A percentile compares a stretch with the other conserved stretches of the same genome.
These are phyloP conservation scores for Protosalanx chinensis DNA, from an alignment of 2,797 vertebrate genomes.

Conservation along the genomic window DNA sequence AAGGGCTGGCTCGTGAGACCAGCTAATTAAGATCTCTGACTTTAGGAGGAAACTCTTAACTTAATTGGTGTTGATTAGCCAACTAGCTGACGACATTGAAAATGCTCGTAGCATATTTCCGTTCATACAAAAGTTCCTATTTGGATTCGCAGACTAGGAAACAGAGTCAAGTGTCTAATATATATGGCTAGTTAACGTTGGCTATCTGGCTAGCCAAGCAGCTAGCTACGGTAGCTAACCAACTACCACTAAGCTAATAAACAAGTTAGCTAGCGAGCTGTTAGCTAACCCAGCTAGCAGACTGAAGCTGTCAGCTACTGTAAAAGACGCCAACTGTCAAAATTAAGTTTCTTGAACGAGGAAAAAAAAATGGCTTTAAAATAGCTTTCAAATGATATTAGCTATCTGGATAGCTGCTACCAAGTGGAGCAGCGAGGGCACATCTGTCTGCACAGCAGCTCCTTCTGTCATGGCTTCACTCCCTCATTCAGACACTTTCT, in stretches of 20 bases:
- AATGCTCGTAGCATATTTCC: slow-evolving; percentile 42
- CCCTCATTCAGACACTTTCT: slow-evolving; percentile 70
- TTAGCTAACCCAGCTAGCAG: not conserved
- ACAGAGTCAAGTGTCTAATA: slow-evolving; percentile 35
- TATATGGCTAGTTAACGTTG: slow-evolving; percentile 49
- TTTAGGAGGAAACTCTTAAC: slow-evolving; percentile 25
- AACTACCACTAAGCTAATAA: slow-evolving; percentile 12
- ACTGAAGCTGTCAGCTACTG: slow-evolving; percentile 43
- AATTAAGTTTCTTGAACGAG: slow-evolving; percentile 23
- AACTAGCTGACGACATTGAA: slow-evolving; percentile 53
- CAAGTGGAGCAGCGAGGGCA: slow-evolving; percentile 17
- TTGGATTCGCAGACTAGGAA: not conserved
- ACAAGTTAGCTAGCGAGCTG: slow-evolving; percentile 7
- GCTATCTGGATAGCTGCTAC: slow-evolving; percentile 35
- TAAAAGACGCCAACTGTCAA: not conserved
- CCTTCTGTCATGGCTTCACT: slow-evolving; percentile 67
- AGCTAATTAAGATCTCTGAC: slow-evolving; percentile 48
- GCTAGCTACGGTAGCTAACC: slow-evolving; percentile 10
- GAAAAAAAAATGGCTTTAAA: not conserved
- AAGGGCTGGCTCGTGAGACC: slow-evolving; percentile 13
- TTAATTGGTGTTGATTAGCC: slow-evolving; percentile 50
- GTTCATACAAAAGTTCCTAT: slow-evolving; percentile 58
- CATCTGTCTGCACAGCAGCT: slow-evolving; percentile 55
- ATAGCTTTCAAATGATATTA: not conserved
- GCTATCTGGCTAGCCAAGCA: slow-evolving; percentile 17